Conservation (phyloP, 2,113 vertebrate species). For the Cololabis saira region DNA sequence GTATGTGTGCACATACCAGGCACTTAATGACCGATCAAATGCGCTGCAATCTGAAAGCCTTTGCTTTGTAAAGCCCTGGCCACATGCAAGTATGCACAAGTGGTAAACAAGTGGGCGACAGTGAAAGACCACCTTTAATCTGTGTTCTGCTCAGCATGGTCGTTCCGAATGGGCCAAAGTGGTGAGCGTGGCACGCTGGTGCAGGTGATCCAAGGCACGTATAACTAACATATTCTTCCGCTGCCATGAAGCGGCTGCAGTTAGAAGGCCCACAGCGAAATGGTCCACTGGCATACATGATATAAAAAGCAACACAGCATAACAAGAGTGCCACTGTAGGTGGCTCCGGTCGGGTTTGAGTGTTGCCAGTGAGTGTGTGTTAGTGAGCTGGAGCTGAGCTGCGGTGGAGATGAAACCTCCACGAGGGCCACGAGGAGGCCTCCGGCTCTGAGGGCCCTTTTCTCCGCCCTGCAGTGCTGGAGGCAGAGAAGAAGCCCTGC, state of each 20-base stretch:
- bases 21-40: background rate
- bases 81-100: background rate
- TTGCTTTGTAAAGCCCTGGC: background rate
- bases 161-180: background rate
- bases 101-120: background rate
- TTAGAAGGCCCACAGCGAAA: constrained; percentile 13
- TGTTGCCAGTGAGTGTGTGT: constrained; percentile 18
- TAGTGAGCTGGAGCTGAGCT: constrained; percentile 33
- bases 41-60: background rate
- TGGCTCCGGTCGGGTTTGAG: constrained; percentile 21
- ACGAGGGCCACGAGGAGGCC: constrained; percentile 53
- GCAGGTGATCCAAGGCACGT: constrained; percentile 30
- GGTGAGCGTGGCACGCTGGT: constrained; percentile 28
- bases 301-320: constrained; percentile 64
- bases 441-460: constrained; percentile 62
- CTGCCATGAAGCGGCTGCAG: constrained; percentile 24
- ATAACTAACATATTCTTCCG: constrained; percentile 40
- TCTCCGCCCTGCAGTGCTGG: constrained; percentile 38
- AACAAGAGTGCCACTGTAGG: constrained; percentile 66
- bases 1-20: constrained; percentile 23
- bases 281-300: constrained; percentile 62
- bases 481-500: constrained; percentile 42
- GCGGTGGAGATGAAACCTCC: constrained; percentile 56
- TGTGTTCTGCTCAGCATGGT: too few relatives aligned
- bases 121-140: constrained; percentile 1